phyloP scores from a whole-genome alignment of 2,113 vertebrate species.

The Cisticola juncidis region DNA sequence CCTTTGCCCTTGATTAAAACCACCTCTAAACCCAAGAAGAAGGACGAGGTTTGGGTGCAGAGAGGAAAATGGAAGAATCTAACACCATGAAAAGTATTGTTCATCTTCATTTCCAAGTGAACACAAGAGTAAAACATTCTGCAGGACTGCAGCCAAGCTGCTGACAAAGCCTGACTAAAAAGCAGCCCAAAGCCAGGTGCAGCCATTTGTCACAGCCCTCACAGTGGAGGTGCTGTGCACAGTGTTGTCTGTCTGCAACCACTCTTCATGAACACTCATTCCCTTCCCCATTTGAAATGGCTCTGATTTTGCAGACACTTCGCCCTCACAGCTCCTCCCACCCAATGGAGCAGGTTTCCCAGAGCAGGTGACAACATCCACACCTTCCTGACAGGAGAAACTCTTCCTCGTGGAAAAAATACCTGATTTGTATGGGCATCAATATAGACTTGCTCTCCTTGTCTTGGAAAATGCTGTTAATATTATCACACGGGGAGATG shows the following conservation, averaged over 20 bases:
- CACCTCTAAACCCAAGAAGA: background rate
- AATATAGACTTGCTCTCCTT: background rate
- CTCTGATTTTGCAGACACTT: background rate
- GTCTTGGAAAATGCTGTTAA: background rate
- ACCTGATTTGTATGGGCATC: background rate
- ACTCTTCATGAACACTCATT: background rate
- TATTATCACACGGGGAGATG: background rate
- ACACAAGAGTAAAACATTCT: background rate
- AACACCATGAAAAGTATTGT: background rate
- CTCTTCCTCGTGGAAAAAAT: background rate
- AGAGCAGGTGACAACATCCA: background rate
- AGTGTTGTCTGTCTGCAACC: background rate
- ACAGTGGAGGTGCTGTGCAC: background rate
- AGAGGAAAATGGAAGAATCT: background rate
- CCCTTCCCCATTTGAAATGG: background rate
- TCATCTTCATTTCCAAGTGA: background rate
- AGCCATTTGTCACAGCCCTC: background rate
- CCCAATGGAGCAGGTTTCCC: background rate
- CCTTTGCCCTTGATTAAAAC: background rate
- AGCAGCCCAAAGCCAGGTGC: background rate
- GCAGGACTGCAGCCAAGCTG: background rate
- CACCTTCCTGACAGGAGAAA: background rate
- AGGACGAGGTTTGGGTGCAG: background rate
- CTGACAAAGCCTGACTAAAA: background rate
- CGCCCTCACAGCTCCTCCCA: background rate